phyloP scores from a whole-genome alignment of 2,888 invertebrate species.

The Ligdia adustata region DNA sequence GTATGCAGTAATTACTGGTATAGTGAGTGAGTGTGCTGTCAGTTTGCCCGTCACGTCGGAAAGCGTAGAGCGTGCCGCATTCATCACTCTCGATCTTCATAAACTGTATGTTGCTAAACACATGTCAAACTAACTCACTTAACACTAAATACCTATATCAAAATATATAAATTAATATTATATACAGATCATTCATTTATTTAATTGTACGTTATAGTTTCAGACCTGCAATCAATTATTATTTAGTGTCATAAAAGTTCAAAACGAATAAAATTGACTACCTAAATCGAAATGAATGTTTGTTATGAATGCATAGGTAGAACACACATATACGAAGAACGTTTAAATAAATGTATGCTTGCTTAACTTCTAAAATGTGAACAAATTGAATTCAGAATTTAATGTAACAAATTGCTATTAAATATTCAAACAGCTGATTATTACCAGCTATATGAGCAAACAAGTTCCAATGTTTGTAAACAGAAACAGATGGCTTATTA shows the following conservation, averaged over 20 bases:
- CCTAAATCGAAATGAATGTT: too few species aligned
- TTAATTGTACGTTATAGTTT: too few species aligned
- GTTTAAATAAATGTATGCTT: too few species aligned
- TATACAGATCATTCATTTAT: too few species aligned
- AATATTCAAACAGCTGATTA: neutral
- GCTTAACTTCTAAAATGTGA: too few species aligned
- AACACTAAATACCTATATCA: slow-evolving; percentile 15
- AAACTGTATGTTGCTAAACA: slow-evolving; percentile 43
- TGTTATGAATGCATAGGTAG: too few species aligned
- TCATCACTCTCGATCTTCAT: slow-evolving; percentile 57
- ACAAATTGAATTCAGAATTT: too few species aligned
- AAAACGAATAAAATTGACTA: too few species aligned
- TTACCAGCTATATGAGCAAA: slow-evolving; percentile 7
- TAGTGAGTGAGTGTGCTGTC: slow-evolving; percentile 56
- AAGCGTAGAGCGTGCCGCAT: slow-evolving; percentile 50
- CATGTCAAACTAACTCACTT: slow-evolving; percentile 31
- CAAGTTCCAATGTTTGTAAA: slow-evolving; percentile 39
- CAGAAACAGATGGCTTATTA: slow-evolving; percentile 36
- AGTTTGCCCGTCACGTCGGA: slow-evolving; percentile 52
- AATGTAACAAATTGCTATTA: neutral
- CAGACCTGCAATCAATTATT: too few species aligned
- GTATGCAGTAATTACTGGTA: slow-evolving; percentile 60
- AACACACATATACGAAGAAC: too few species aligned
- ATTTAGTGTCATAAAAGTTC: too few species aligned
- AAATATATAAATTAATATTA: too few species aligned